Evolutionary conservation across 2,888 invertebrate species (phyloP).

Genomic region (Argyresthia goedartella): DNA sequence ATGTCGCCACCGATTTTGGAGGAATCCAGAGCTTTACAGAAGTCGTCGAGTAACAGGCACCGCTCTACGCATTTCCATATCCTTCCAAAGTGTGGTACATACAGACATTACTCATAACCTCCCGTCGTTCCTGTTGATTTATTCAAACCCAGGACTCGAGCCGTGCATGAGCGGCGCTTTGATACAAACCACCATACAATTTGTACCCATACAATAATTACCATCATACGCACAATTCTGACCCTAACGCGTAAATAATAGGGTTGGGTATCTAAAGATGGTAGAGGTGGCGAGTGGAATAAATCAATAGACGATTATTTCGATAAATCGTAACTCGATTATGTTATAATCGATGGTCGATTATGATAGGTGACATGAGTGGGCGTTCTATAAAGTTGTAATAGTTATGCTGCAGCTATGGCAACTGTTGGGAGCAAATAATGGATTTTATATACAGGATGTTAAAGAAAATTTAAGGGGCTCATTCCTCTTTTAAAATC

Average conservation of each 20-base stretch:
- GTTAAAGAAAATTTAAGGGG: too few relatives aligned
- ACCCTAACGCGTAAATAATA: conserved; percentile 15
- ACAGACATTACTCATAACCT: conserved; percentile 56
- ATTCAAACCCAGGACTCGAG: conserved; percentile 58
- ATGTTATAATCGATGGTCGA: conserved; percentile 60
- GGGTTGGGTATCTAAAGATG: conserved; percentile 13
- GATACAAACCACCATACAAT: conserved; percentile 57
- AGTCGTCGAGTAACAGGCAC: background rate
- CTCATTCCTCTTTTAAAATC: too few relatives aligned
- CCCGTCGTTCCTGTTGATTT: conserved; percentile 69
- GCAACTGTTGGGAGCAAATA: too few relatives aligned
- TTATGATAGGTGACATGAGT: conserved; percentile 30
- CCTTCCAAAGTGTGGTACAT: conserved; percentile 36
- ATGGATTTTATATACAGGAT: too few relatives aligned
- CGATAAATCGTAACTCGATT: conserved; percentile 68
- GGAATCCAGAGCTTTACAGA: too few relatives aligned
- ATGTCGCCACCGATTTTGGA: too few relatives aligned
- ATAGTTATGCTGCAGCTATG: background rate
- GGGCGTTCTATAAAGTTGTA: conserved; percentile 3
- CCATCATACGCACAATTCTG: background rate
- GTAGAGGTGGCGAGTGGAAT: conserved; percentile 27
- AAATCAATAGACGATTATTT: conserved; percentile 61
- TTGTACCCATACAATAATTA: conserved; percentile 30
- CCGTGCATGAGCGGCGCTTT: conserved; percentile 51
- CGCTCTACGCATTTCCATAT: conserved; percentile 26